A percentile compares a stretch with the other conserved stretches of the same genome.
phyloP scores from a whole-genome alignment of 2,888 invertebrate species.

The Malacosoma neustria region DNA sequence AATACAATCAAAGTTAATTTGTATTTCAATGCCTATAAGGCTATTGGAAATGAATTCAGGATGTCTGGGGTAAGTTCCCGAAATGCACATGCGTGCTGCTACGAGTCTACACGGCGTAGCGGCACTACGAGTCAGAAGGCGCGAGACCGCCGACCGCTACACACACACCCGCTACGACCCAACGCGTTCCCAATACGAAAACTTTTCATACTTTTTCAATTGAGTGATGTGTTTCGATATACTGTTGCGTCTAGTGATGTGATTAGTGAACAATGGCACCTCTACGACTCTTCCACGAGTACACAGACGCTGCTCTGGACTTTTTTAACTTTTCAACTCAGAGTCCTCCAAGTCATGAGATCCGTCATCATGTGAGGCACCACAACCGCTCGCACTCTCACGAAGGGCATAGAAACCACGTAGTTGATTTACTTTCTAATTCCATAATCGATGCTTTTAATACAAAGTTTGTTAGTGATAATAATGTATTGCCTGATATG shows the following conservation, averaged over 20 bases:
- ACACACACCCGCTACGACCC: slow-evolving; percentile 47
- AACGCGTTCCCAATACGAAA: slow-evolving; percentile 25
- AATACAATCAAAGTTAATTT: slow-evolving; percentile 13
- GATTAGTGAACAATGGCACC: slow-evolving; percentile 42
- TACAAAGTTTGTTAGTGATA: slow-evolving; percentile 52
- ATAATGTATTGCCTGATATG: slow-evolving; percentile 55
- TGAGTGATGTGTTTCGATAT: slow-evolving; percentile 26
- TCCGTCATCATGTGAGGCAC: slow-evolving; percentile 44
- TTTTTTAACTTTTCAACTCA: slow-evolving; percentile 50
- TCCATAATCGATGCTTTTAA: slow-evolving; percentile 64
- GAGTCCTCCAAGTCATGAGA: slow-evolving; percentile 38
- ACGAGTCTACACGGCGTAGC: slow-evolving; percentile 36
- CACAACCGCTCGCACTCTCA: slow-evolving; percentile 42
- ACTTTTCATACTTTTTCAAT: slow-evolving; percentile 66
- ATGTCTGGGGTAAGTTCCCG: slow-evolving; percentile 15
- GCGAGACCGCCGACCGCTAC: slow-evolving; percentile 46
- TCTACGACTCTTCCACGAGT: slow-evolving; percentile 27
- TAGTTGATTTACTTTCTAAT: slow-evolving; percentile 59
- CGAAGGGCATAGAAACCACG: slow-evolving; percentile 38
- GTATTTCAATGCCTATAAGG: slow-evolving; percentile 19
- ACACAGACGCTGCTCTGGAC: slow-evolving; percentile 37
- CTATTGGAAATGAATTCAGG: slow-evolving; percentile 15
- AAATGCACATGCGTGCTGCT: slow-evolving; percentile 59
- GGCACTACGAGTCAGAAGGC: slow-evolving; percentile 53
- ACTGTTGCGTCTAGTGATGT: slow-evolving; percentile 27